phyloP scores from a whole-genome alignment of 2,888 invertebrate genomes.

The Ormyrus thymus region DNA sequence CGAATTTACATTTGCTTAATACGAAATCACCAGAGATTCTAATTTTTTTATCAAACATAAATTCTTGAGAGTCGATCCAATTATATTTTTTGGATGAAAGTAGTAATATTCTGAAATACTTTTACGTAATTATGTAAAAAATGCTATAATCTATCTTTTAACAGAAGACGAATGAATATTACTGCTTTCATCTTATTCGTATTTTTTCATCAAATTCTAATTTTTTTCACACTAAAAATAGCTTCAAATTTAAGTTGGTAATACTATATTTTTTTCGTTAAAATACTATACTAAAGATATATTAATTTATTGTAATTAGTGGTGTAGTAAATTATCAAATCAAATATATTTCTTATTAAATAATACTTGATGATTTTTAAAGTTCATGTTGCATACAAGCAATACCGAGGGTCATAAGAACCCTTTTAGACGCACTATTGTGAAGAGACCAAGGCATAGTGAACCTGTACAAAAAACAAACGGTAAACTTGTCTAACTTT shows the following conservation, averaged over 20 bases:
- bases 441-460: conserved; percentile 57
- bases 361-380: conserved; percentile 50
- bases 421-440: conserved; percentile 57
- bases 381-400: conserved; percentile 58
- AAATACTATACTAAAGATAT: conserved; percentile 12
- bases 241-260: conserved; percentile 7
- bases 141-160: no score
- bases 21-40: no score
- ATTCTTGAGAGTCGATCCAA: conserved; percentile 11
- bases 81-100: conserved; percentile 5
- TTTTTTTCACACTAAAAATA: background rate
- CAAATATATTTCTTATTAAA: conserved; percentile 32
- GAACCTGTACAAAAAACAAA: conserved; percentile 56
- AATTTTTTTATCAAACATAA: background rate
- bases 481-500: conserved; percentile 54
- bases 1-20: no score
- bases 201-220: background rate
- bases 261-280: conserved; percentile 11
- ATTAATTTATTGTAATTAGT: conserved; percentile 25
- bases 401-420: conserved; percentile 57
- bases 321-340: conserved; percentile 34
- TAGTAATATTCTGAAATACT: conserved; percentile 7
- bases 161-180: background rate
- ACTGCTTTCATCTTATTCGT: background rate
- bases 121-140: no score